These are phyloP conservation scores for Antedon bifida DNA, from an alignment of 35 echinoderm and acorn worm species.

Conservation along the genomic window DNA sequence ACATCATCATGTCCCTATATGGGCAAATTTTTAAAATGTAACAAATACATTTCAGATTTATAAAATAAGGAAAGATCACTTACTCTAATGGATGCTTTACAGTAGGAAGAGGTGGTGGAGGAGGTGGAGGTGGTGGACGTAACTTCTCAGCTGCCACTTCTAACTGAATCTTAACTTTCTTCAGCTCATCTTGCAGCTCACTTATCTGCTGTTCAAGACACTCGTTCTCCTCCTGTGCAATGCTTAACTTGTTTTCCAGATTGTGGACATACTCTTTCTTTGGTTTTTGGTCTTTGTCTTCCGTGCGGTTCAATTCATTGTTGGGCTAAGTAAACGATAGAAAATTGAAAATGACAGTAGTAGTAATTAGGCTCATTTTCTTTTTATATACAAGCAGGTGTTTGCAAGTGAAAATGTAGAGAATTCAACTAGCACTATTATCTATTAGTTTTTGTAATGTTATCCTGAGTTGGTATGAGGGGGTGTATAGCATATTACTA, in stretches of 20 bases:
- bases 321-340: not conserved
- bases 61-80: too few relatives aligned
- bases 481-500: too few relatives aligned
- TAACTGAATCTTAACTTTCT: not conserved
- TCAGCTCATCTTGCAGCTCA: not conserved
- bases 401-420: too few relatives aligned
- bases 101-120: not conserved
- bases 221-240: not conserved
- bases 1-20: too few relatives aligned
- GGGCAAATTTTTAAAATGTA: too few relatives aligned
- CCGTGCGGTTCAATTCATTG: not conserved
- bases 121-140: not conserved
- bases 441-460: too few relatives aligned
- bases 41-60: too few relatives aligned
- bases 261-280: not conserved
- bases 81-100: not conserved
- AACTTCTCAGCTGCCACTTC: not conserved
- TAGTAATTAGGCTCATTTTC: too few relatives aligned
- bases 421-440: too few relatives aligned
- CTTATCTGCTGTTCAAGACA: not conserved
- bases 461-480: too few relatives aligned
- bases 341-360: too few relatives aligned
- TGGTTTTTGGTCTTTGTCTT: not conserved
- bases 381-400: too few relatives aligned
- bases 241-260: not conserved